A percentile compares a stretch with the other conserved stretches of the same genome.
These are phyloP conservation scores for Diabrotica virgifera DNA, from an alignment of 1,140 invertebrate genomes.

Conservation along the genomic window DNA sequence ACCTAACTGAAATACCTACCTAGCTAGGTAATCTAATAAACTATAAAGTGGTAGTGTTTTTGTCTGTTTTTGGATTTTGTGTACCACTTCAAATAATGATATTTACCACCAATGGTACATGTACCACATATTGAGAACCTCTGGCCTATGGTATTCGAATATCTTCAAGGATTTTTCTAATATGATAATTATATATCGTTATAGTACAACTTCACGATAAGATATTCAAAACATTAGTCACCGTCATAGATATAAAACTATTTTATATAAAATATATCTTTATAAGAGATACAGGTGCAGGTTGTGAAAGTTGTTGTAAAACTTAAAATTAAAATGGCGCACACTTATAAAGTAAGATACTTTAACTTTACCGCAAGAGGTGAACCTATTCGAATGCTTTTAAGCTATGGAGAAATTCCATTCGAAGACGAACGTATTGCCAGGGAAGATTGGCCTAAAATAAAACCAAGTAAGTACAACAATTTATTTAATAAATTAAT, in stretches of 20 bases:
- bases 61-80: no score
- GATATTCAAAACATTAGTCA: neutral
- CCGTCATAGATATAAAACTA: neutral
- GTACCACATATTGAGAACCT: no score
- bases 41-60: no score
- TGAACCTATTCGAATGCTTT: conserved; percentile 58
- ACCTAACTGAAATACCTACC: no score
- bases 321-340: conserved; percentile 31
- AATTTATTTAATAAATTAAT: neutral
- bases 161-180: neutral
- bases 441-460: conserved; percentile 53
- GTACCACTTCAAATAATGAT: no score
- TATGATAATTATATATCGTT: neutral
- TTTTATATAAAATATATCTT: neutral
- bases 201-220: neutral
- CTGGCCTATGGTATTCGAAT: no score
- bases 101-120: no score
- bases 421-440: conserved; percentile 54
- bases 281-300: neutral
- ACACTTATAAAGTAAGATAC: conserved; percentile 55
- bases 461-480: conserved; percentile 47
- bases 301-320: neutral
- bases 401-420: conserved; percentile 48
- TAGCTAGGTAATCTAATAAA: no score
- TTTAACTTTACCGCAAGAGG: conserved; percentile 61